phyloP scores from a whole-genome alignment of 2,888 invertebrate genomes.

The Exephanes ischioxanthus region DNA sequence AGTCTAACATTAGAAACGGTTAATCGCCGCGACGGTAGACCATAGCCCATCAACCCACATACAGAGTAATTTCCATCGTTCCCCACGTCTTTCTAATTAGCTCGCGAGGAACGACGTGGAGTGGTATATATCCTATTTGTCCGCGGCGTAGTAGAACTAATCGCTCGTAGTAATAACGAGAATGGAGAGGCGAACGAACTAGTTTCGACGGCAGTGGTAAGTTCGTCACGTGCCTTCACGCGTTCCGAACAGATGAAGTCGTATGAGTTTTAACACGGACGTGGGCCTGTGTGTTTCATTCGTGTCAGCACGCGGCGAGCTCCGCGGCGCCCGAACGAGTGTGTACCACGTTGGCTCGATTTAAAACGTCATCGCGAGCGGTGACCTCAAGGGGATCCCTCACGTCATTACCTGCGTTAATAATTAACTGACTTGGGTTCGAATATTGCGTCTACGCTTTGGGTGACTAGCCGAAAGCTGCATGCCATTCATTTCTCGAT shows the following conservation, averaged over 20 bases:
- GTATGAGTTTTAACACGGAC: not conserved
- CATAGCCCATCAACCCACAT: not conserved
- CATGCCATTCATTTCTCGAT: constrained; percentile 26
- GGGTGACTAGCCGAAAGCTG: constrained; percentile 38
- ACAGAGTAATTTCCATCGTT: constrained; percentile 40
- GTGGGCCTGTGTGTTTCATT: constrained; percentile 20
- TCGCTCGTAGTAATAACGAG: constrained; percentile 34
- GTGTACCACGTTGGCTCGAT: constrained; percentile 35
- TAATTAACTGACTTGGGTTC: constrained; percentile 60
- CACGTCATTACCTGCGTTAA: constrained; percentile 65
- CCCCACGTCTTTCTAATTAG: constrained; percentile 57
- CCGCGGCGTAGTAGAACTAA: constrained; percentile 50
- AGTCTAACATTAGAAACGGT: not conserved
- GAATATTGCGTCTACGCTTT: constrained; percentile 17
- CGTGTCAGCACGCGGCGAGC: constrained; percentile 33
- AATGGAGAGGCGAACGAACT: constrained; percentile 27
- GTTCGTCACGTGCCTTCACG: constrained; percentile 8
- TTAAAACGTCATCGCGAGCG: constrained; percentile 62
- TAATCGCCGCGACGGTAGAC: not conserved
- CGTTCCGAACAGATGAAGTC: not conserved
- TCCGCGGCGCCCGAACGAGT: constrained; percentile 11
- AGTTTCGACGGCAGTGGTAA: constrained; percentile 1
- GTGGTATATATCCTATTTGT: constrained; percentile 44
- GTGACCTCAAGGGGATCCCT: constrained; percentile 61
- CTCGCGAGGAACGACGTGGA: constrained; percentile 26